Base-by-base conservation (phyloP, 2,797 vertebrate genomes). In the Lagodon rhomboides region DNA sequence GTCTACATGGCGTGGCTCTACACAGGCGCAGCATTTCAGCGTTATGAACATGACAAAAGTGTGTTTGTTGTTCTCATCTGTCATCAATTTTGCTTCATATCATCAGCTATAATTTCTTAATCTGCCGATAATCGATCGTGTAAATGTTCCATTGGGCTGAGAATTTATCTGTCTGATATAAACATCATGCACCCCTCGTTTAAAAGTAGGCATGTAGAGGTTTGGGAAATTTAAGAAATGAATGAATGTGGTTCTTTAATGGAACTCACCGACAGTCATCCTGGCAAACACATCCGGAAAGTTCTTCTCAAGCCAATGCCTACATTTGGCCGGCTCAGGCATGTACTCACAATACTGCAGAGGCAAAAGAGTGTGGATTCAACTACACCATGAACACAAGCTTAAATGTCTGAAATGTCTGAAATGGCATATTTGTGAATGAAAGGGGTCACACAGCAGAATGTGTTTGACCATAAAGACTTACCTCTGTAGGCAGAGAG, bases 281-380 rank as follows among this genome's bases (percentile, higher is more conserved):
- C 97, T 97, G 89, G 98, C 97, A 95, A 99, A 99, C 64, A 98
- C 96, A 84, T 97, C 97, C 76, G 98, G 98, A 83, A 99, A 99
- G 93, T 99, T 99, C 94, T 99, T 99, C 95, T 99, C 98, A 85
- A 99, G 95, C 98, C 98, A 99, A 15, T 99, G 98, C 86, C 98
- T 97, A 91, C 98, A 99, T 93, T 99, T 99, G 89, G 97, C 95
- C 30, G 98, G 97, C 92, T 99, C 98, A 18, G 98, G 98, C 98
- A 99, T 99, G 87, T 99, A 99, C 94, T 99, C 98, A 56, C 98
- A 99, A 94, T 99, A 99, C 98, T 99, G 80, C 16, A 76, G 46
- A 92, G 12, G 78, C 16, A 80, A 43, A 68, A 80, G 59, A 76
- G 13, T 12, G 27, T 10, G 59, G 12, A 77, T n/a, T 73, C 17